Conservation (phyloP, 1,140 invertebrate species). For the Plectus sambesii region DNA sequence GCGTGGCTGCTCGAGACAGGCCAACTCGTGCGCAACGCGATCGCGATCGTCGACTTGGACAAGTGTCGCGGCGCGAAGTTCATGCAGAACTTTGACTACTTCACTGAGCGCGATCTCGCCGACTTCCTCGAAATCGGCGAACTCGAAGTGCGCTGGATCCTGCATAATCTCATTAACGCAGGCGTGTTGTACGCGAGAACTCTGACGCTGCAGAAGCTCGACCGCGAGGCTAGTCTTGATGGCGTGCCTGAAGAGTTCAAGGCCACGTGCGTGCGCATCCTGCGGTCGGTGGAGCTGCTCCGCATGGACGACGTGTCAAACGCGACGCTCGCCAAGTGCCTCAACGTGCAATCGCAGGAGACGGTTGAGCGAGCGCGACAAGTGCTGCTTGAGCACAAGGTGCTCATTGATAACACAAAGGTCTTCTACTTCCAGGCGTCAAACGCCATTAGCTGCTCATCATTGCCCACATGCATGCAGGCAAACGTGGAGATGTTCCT, state of each 20-base stretch:
- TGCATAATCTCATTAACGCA: not conserved
- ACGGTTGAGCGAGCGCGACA: not conserved
- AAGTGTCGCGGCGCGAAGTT: not conserved
- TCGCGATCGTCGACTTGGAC: not conserved
- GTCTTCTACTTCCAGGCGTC: not conserved
- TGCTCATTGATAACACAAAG: not conserved
- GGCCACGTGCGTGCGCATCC: no score
- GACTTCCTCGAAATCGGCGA: not conserved
- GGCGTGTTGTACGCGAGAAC: not conserved
- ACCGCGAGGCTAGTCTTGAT: not conserved
- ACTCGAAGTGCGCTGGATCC: constrained; percentile 2
- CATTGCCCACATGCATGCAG: not conserved
- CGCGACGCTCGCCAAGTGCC: no score
- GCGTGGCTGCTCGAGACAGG: not conserved
- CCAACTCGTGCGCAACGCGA: not conserved
- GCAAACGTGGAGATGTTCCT: not conserved
- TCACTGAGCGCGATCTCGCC: not conserved
- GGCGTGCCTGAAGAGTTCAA: not conserved
- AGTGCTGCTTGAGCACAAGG: not conserved
- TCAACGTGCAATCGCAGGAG: no score
- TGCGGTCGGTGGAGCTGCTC: no score
- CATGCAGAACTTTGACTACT: not conserved
- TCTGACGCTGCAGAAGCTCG: not conserved
- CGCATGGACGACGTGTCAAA: no score
- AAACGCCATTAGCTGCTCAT: not conserved